Evolutionary conservation across 92 coral and sea anemone species (phyloP), one percentile per base, ranked within the genome.

Genomic region (Zoanthus gigantus): DNA sequence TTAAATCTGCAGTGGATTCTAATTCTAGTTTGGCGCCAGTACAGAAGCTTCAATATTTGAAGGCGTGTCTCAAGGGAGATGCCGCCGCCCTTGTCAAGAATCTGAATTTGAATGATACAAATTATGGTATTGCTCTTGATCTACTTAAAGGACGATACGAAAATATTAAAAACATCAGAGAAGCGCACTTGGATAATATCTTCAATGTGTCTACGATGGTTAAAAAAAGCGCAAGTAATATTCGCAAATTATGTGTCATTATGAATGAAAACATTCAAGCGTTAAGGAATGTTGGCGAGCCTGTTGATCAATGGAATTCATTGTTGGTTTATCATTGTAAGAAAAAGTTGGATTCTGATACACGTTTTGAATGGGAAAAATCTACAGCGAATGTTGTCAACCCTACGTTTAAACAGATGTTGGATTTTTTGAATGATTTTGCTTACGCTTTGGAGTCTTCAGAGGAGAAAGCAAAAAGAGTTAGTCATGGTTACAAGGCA

Each of bases 21-120:
- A 53, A 48, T 30, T 10, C 16, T n/a, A 63, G 37, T 8, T 60
- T 81, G 23, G 86, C 86, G 18, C 86, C 86, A 12, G 76, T 81
- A 16, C 86, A 81, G 16, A 81, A 81, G 44, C 46, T 81, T 44
- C 86, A 58, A 58, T 81, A 81, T 50, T 81, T 81, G 44, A 81
- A 81, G 44, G 18, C 76, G 2, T 81, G 86, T 60, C 76, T 81
- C 74, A 81, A 81, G 31, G 86, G 86, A 56, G 86, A 81, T 17
- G 86, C 86, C 15, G 86, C 86, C 42, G 8, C 86, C 30, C 48
- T 81, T 46, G 52, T 81, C 56, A n/a, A 72, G 46, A 81, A 81
- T 60, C 60, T 81, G 86, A 54, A 44, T 81, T 63, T 81, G 47
- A 81, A 81, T 57, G 75, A 81, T 44, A 34, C 46, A 28, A 81